Percentiles rank a stretch among this genome's conserved stretches.
Conservation (phyloP, 2,888 invertebrate species). For the Hemaris fuciformis region DNA sequence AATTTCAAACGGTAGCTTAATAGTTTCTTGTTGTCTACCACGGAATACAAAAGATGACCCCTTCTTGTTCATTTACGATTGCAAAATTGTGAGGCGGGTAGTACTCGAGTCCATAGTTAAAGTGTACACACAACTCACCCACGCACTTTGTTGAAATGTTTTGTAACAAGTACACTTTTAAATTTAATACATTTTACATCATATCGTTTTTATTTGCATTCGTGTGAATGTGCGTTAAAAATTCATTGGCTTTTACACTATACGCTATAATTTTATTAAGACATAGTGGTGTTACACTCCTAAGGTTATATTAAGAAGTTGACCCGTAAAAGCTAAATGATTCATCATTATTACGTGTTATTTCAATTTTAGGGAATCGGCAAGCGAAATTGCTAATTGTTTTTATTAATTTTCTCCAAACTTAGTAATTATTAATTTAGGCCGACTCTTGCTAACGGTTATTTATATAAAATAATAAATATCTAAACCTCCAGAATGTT, state of each 20-base stretch:
- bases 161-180: neutral
- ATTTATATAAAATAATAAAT: neutral
- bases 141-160: neutral
- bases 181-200: neutral
- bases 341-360: too few relatives aligned
- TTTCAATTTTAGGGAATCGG: too few relatives aligned
- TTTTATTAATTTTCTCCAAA: too few relatives aligned
- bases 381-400: too few relatives aligned
- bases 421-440: too few relatives aligned
- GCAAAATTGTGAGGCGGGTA: constrained; percentile 18
- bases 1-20: neutral
- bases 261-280: too few relatives aligned
- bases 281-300: too few relatives aligned
- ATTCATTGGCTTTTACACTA: too few relatives aligned
- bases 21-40: neutral
- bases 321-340: too few relatives aligned
- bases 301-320: too few relatives aligned
- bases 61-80: constrained; percentile 1
- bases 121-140: constrained; percentile 11
- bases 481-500: neutral
- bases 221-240: neutral
- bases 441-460: too few relatives aligned
- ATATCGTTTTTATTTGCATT: neutral
- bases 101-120: constrained; percentile 18
- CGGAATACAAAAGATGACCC: constrained; percentile 2